Percentiles rank a stretch among this genome's conserved stretches.
Conservation (phyloP, 2,113 vertebrate species). For the Microcebus lehilahytsara region DNA sequence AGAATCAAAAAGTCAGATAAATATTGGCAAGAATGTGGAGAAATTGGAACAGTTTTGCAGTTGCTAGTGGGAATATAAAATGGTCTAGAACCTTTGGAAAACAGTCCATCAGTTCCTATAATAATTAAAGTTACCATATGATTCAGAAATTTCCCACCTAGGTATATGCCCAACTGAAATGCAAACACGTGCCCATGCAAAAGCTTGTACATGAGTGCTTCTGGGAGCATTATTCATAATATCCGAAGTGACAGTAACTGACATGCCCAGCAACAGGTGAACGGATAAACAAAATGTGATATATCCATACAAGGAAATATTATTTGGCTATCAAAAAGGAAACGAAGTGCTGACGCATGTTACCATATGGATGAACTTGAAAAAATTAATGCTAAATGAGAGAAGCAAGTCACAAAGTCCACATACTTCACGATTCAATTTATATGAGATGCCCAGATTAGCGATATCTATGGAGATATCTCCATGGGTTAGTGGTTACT, state of each 20-base stretch:
- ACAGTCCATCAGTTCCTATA: no score
- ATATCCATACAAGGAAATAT: not conserved
- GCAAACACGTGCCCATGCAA: not conserved
- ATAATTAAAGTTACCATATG: not conserved
- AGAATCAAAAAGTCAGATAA: not conserved
- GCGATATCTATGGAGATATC: not conserved
- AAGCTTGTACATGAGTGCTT: not conserved
- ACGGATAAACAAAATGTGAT: not conserved
- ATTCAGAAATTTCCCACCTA: not conserved
- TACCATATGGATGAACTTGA: no score
- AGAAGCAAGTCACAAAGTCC: not conserved
- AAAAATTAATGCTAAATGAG: not conserved
- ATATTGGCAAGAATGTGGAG: not conserved
- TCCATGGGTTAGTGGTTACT: not conserved
- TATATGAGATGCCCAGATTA: not conserved
- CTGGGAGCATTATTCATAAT: not conserved
- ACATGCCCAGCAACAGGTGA: not conserved
- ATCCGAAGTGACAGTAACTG: not conserved
- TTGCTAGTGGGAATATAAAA: not conserved
- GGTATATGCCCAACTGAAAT: not conserved
- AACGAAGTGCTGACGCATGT: accelerated
- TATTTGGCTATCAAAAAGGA: not conserved
- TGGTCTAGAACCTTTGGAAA: not conserved
- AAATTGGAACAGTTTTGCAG: not conserved
- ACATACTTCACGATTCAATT: accelerated